Percentiles rank a stretch among this genome's conserved stretches.
These are phyloP conservation scores for Pachycephus smyrnensis DNA, from an alignment of 2,888 invertebrate genomes.

Conservation along the genomic window DNA sequence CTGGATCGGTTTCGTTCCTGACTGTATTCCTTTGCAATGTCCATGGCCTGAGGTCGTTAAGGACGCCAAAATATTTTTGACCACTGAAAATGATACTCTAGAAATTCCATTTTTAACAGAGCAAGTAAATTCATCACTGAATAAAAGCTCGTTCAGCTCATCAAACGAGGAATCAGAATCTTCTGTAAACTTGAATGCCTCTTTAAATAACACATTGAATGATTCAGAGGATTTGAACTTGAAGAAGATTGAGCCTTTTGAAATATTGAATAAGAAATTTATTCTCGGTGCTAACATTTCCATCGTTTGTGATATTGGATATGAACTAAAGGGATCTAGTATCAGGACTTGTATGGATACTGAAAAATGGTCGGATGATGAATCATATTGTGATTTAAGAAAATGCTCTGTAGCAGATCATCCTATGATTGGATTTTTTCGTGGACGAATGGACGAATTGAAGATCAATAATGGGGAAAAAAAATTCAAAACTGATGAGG, in stretches of 20 bases:
- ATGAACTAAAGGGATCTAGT: constrained; percentile 69
- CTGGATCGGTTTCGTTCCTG: constrained; percentile 73
- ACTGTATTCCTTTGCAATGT: constrained; percentile 65
- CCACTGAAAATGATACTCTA: constrained; percentile 11
- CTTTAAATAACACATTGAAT: constrained; percentile 17
- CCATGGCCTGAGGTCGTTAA: constrained; percentile 34
- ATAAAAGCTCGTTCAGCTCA: background rate
- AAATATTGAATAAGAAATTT: constrained; percentile 23
- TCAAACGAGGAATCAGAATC: constrained; percentile 1
- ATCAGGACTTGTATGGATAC: constrained; percentile 71
- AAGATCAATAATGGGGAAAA: background rate
- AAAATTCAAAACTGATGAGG: constrained; percentile 13
- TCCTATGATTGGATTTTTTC: constrained; percentile 33
- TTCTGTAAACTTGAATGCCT: background rate
- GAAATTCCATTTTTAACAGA: constrained; percentile 10
- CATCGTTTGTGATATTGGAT: constrained; percentile 71
- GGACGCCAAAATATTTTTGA: constrained; percentile 39
- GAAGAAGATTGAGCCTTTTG: constrained; percentile 11
- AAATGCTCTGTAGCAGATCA: constrained; percentile 41
- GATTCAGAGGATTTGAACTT: constrained; percentile 15
- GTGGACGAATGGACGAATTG: background rate
- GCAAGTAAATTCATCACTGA: background rate
- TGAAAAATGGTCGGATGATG: constrained; percentile 73
- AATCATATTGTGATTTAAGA: constrained; percentile 68
- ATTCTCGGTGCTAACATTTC: constrained; percentile 39